Base-by-base conservation (phyloP, 2,797 vertebrate genomes). In the Strix occidentalis region DNA sequence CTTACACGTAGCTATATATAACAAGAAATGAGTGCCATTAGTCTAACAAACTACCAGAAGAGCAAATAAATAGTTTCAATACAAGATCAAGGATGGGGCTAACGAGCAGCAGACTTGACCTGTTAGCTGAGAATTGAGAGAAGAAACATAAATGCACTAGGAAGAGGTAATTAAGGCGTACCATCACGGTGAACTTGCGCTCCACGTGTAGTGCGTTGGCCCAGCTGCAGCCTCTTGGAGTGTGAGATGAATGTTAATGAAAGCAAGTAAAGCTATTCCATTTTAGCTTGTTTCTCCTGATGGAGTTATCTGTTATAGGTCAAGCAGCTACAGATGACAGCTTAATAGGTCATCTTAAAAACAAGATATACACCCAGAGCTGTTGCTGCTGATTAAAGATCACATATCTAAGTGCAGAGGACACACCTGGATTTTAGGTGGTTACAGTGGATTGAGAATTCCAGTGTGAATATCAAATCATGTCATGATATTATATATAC, bases 321-420 rank as follows among this genome's bases (percentile, higher is more conserved):
- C 89, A 95, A 82, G 84, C 77, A 95, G 70, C 88, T 87, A 65
- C 46, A 74, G 70, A 70, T 91, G 91, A 87, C 80, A 87, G 77
- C 74, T 76, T 87, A 89, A 96, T 60, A 87, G 75, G 87, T 88
- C 87, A 72, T 65, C 81, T 80, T 90, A 58, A 90, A 90, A 87
- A 41, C n/a, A 80, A 93, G 78, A 83, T 43, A 21, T 33, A 64
- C 9, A 56, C 46, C 18, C 2, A 4, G 70, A 4, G 10, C 48
- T 82, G 70, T 16, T 92, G 50, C 48, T 1, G 4, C 48, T 63
- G 56, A 64, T 96, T 89, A 60, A 76, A 92, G 70, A 93, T 85
- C 64, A 64, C 23, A 16, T 50, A 57, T 41, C 41, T 65, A 80
- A 84, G 54, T 10, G 19, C 53, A 83, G 71, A 75, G 75, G 65